These are phyloP conservation scores for Eulemur albifrons DNA, from an alignment of 2,797 vertebrate genomes.

Conservation along the genomic window DNA sequence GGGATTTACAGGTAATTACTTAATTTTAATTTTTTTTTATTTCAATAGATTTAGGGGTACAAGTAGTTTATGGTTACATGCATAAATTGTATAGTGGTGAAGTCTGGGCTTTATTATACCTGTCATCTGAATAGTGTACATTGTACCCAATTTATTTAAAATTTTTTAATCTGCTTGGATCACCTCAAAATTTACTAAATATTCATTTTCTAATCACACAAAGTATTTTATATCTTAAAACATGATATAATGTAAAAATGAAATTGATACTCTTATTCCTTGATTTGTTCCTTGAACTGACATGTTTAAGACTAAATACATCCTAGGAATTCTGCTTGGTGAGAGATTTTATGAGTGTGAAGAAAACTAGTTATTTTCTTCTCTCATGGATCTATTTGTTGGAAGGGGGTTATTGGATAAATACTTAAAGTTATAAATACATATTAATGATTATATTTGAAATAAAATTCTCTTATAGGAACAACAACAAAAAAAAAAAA, in stretches of 20 bases:
- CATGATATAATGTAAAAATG: neutral
- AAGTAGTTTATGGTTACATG: neutral
- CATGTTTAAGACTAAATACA: neutral
- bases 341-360: neutral
- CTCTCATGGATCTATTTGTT: neutral
- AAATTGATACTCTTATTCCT: neutral
- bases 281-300: neutral
- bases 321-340: neutral
- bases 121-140: neutral
- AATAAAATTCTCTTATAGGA: neutral
- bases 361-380: neutral
- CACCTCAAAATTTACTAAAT: neutral
- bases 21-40: neutral
- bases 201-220: neutral
- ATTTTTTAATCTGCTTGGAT: neutral
- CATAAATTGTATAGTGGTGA: neutral
- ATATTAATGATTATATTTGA: neutral
- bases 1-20: constrained; percentile 86
- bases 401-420: neutral
- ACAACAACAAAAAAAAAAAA: no score
- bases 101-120: neutral
- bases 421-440: neutral
- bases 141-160: neutral
- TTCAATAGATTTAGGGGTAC: neutral
- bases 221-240: neutral